Conservation (phyloP, 2,797 vertebrate genomes). For the Hippoglossus hippoglossus region DNA sequence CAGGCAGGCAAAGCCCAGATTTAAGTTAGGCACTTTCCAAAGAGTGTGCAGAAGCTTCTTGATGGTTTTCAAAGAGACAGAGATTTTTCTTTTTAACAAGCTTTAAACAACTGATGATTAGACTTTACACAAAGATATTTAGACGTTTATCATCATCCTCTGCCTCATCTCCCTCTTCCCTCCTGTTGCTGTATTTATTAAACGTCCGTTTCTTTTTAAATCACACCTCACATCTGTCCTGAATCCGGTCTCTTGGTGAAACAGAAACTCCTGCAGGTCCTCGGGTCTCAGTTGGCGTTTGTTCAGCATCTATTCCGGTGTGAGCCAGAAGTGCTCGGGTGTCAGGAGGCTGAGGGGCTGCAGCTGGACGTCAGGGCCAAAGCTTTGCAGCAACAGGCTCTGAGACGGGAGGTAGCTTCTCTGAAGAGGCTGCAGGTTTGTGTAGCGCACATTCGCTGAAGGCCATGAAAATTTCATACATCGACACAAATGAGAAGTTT, state of each 20-base stretch:
- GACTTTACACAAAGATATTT: background rate
- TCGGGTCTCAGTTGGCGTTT: constrained; percentile 81
- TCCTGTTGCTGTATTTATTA: background rate
- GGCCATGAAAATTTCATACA: constrained; percentile 35
- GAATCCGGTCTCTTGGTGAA: constrained; percentile 24
- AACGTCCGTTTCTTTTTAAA: background rate
- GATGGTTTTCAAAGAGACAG: constrained; percentile 20
- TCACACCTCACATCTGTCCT: constrained; percentile 1
- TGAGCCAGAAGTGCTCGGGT: constrained; percentile 75
- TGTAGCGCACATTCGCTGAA: constrained; percentile 42
- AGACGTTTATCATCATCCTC: background rate
- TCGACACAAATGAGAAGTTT: constrained; percentile 16
- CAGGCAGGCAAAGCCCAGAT: constrained; percentile 19
- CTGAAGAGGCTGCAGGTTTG: constrained; percentile 88
- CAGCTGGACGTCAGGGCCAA: constrained; percentile 80
- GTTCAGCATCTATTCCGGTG: constrained; percentile 80
- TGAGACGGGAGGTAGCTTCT: constrained; percentile 81
- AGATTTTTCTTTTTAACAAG: background rate
- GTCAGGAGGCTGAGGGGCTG: constrained; percentile 77
- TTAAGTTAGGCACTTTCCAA: constrained; percentile 20
- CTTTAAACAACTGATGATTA: constrained; percentile 5
- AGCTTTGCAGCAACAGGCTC: constrained; percentile 80
- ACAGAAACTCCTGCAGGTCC: constrained; percentile 87
- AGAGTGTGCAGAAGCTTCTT: constrained; percentile 18
- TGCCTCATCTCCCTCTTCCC: background rate